phyloP scores from a whole-genome alignment of 2,797 vertebrate genomes.

The Myiotriccus ornatus region DNA sequence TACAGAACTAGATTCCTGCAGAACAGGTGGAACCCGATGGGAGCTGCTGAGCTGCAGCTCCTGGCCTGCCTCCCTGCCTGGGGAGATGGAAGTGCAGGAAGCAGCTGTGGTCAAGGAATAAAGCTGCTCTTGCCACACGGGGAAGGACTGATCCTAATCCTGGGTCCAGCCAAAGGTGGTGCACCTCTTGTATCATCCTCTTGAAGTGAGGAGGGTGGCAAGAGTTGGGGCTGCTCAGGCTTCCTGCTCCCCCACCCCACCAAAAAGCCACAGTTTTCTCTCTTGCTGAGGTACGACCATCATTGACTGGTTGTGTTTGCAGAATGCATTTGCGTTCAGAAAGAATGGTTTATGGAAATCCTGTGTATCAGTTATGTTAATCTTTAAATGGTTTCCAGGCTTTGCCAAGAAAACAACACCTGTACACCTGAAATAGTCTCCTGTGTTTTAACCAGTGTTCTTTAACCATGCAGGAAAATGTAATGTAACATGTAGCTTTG shows the following conservation, averaged over 20 bases:
- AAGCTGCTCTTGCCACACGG: background rate
- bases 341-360: background rate
- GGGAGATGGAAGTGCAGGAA: background rate
- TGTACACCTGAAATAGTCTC: background rate
- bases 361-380: background rate
- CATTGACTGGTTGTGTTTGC: background rate
- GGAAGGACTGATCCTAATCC: background rate
- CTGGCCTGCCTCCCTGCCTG: background rate
- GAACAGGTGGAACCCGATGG: background rate
- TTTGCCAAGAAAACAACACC: background rate
- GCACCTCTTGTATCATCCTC: background rate
- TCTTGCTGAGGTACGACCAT: fast-evolving
- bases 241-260: fast-evolving
- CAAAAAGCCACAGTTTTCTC: background rate
- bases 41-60: background rate
- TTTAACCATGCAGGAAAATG: background rate
- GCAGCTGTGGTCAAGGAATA: background rate
- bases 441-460: background rate
- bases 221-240: background rate
- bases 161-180: fast-evolving
- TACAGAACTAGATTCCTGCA: background rate
- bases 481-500: background rate
- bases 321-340: background rate
- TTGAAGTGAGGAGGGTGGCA: background rate
- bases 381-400: background rate